Evolutionary conservation across 2,888 invertebrate species (phyloP).

Genomic region (Cylloceria caligata): DNA sequence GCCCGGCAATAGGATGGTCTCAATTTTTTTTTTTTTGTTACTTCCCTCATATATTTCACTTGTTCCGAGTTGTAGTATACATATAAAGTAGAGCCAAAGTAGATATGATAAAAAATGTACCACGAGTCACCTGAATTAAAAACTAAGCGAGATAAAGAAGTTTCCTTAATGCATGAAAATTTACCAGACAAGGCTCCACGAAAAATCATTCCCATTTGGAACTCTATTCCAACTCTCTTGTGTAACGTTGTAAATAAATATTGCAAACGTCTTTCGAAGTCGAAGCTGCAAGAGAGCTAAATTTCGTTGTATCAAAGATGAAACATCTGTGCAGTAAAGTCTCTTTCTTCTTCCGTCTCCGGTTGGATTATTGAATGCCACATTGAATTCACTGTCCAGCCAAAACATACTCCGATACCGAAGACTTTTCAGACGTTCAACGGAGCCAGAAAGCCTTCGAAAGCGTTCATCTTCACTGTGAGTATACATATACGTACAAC

Average conservation of each 20-base stretch:
- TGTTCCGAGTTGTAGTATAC: too few species aligned
- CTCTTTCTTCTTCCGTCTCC: constrained; percentile 4
- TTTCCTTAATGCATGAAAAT: too few species aligned
- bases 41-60: too few species aligned
- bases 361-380: constrained; percentile 45
- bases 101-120: too few species aligned
- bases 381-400: constrained; percentile 39
- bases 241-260: neutral
- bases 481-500: constrained; percentile 27
- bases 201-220: neutral
- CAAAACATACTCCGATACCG: constrained; percentile 21
- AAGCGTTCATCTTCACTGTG: constrained; percentile 52
- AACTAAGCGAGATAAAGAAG: too few species aligned
- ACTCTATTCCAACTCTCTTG: neutral
- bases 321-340: constrained; percentile 5
- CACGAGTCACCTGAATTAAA: too few species aligned
- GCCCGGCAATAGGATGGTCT: too few species aligned
- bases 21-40: too few species aligned
- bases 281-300: constrained; percentile 10
- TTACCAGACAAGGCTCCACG: neutral
- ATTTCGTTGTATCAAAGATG: constrained; percentile 30
- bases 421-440: constrained; percentile 54
- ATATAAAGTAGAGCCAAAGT: too few species aligned
- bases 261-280: neutral
- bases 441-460: constrained; percentile 48